Base-by-base conservation (phyloP, 2,113 vertebrate genomes). In the Pyxicephalus adspersus region DNA sequence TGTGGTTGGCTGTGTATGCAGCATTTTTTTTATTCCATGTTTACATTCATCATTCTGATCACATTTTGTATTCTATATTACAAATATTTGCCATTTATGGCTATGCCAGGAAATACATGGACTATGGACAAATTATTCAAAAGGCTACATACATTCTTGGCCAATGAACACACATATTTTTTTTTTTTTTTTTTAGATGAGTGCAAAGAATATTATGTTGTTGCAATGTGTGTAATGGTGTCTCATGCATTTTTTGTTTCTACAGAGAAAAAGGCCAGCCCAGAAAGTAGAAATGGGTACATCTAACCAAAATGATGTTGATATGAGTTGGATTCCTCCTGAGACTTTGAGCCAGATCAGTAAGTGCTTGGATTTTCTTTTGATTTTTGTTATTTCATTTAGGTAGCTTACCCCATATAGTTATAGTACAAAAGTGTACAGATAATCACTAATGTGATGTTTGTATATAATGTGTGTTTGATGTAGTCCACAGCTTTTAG, bases 281-380 rank as follows among this genome's bases (percentile, higher is more conserved):
- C 90, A 95, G 19, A 99, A 98, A 85, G 96, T 99, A 64, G 98
- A 99, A 84, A 98, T 96, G 93, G 98, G 98, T 60, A 99, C 98
- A 0, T 94, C 98, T 0, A 98, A 92, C 88, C 96, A 98, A 88
- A 98, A 95, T 0, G 95, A 98, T 75, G 98, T 99, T 7, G 98
- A 99, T 83, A 94, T 99, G 94, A 99, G 97, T 87, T 99, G 97
- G 98, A 99, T 99, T 90, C 98, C 98, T 23, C 94, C 96, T 85
- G 98, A 99, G 87, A 99, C 98, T 20, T 91, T 99, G 83, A 99
- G 98, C 92, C 97, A 99, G 87, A 98, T 99, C 89, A 99, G 98
- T 99, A 92, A 90, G 97, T 96, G 83, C 22, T n/a, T n/a, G 29
- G 34, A 16, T 25, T 17, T 3, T 25, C 8, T 54, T 15, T 3